Evolutionary conservation across 1,140 invertebrate genomes (phyloP), one percentile per base, ranked within the genome.

Genomic region (Zaprionus ornatus): DNA sequence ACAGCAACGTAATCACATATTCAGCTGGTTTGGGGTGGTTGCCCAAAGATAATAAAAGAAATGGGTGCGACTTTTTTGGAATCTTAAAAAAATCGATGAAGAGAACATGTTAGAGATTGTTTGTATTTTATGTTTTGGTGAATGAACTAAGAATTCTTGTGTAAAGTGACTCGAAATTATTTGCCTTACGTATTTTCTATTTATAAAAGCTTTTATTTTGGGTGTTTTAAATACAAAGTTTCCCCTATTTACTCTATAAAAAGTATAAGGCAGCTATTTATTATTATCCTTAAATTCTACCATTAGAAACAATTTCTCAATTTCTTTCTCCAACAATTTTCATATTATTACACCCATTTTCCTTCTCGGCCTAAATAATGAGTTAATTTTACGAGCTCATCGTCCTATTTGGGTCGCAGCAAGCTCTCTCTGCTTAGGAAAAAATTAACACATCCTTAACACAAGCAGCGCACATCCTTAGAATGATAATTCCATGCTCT

Each of bases 381-480:
- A 45, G 37, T 32, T 25, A 25, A 56, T 57, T 57, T 66, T 9
- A 25, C 23, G 27, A 5, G 29, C 19, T 37, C 10, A 64, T 37
- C 21, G 29, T 13, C 7, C 17, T 48, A 29, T 13, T 12, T 17
- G 17, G 27, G 25, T 61, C 55, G 6, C 40, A 52, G 45, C 35
- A 50, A 63, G 63, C 64, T 81, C 78, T 9, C 45, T 19, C 45
- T 29, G 80, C 65, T 83, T 60, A 62, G 77, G 74, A 80, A 82
- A 79, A 82, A 86, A 88, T 88, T 88, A 88, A 72, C 84, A 88
- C 85, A 79, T 88, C 70, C 68, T 88, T 52, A 88, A 71, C 40
- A 61, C 77, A 76, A 57, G 70, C 40, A 68, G 63, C 66, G 55
- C 59, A 61, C 37, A 25, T 68, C 55, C 64, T 74, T 54, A 52